Base-by-base conservation (phyloP, 2,113 vertebrate genomes). In the Chaenocephalus aceratus region DNA sequence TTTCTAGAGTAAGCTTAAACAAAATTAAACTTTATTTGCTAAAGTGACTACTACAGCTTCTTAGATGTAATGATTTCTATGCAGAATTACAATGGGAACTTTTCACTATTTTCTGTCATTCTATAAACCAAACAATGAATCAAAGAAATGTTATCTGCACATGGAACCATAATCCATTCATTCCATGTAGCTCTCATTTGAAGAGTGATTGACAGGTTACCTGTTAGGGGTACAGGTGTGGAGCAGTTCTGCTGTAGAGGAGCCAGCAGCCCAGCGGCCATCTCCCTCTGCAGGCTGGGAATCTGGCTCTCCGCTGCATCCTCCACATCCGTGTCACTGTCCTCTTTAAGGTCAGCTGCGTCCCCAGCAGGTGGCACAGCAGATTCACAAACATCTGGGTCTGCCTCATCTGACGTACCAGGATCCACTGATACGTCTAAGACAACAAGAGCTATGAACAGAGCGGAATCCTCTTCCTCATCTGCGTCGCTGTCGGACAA, bases 401-500 rank as follows among this genome's bases (percentile, higher is more conserved):
- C 89, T 62, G 77, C 63, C 36, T 78, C 69, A 13, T 77, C 64
- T 64, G 79, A 45, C 3, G 0, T 4, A 44, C 7, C 44, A 44
- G 26, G 18, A 34, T 26, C 5, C 4, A 9, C 23, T n/a, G 83
- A 56, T 75, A 49, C 10, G 34, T 46, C 16, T 23, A 64, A n/a
- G 64, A 30, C 10, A 23, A 15, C 57, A 44, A 52, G 14, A 72
- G 83, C 77, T 58, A 64, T n/a, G 49, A 64, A 59, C n/a, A 58
- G 41, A 46, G 61, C 49, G 57, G 64, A 59, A 3, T 82, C 34
- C 0, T 75, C 80, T 21, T 90, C 88, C 48, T 66, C 36, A 26
- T 94, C 91, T 62, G 89, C 89, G 62, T 91, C 90, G 10, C 92
- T 92, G 85, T 93, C 85, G 14, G 86, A 89, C 30, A 77, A 41